phyloP scores from a whole-genome alignment of 2,888 invertebrate genomes.

The Melolontha melolontha region DNA sequence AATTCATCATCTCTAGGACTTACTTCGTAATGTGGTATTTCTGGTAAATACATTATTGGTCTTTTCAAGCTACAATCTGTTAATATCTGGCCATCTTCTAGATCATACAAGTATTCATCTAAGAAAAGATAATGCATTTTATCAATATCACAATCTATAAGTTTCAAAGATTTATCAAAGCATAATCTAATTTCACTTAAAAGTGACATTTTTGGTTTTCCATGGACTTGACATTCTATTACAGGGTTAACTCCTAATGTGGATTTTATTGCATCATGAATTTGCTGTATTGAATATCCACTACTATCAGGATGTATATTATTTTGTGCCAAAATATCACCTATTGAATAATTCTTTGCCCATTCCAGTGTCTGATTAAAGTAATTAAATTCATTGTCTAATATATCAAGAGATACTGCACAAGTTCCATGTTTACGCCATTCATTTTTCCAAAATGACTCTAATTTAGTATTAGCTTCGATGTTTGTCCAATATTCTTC shows the following conservation, averaged over 20 bases:
- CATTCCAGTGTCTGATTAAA: slow-evolving; percentile 75
- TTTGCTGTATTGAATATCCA: slow-evolving; percentile 65
- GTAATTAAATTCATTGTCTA: slow-evolving; percentile 62
- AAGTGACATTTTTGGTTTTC: slow-evolving; percentile 69
- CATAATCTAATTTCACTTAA: slow-evolving; percentile 81
- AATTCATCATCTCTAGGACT: slow-evolving; percentile 39
- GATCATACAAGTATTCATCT: slow-evolving; percentile 53
- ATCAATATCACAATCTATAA: slow-evolving; percentile 76
- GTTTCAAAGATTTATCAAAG: slow-evolving; percentile 74
- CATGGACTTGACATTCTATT: slow-evolving; percentile 74
- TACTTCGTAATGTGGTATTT: slow-evolving; percentile 61
- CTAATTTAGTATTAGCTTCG: slow-evolving; percentile 68
- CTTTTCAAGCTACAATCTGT: slow-evolving; percentile 72
- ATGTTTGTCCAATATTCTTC: slow-evolving; percentile 78
- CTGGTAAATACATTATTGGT: slow-evolving; percentile 71
- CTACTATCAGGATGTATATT: slow-evolving; percentile 70
- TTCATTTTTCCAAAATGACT: slow-evolving; percentile 82
- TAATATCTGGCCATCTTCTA: slow-evolving; percentile 60
- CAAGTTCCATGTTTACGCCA: slow-evolving; percentile 89
- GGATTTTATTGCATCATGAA: slow-evolving; percentile 69
- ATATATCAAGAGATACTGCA: slow-evolving; percentile 70
- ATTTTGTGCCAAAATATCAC: slow-evolving; percentile 68
- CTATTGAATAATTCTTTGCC: slow-evolving; percentile 73
- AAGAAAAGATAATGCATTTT: slow-evolving; percentile 53
- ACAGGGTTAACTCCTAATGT: slow-evolving; percentile 71